These are phyloP conservation scores for Acipenser transmontanus DNA, from an alignment of 2,797 vertebrate genomes.

Conservation along the genomic window DNA sequence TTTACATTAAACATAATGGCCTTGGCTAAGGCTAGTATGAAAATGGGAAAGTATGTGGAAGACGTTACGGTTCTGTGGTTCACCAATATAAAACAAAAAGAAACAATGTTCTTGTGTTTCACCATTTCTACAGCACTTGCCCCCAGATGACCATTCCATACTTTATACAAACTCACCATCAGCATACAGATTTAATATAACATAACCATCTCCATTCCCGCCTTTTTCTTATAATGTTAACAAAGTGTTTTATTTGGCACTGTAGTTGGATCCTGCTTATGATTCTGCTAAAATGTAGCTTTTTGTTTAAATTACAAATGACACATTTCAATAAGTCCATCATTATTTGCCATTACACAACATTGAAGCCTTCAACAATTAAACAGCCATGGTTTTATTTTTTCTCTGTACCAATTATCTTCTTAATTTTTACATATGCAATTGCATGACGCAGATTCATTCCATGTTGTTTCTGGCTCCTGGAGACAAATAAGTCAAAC, in stretches of 20 bases:
- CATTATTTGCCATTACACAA: slow-evolving; percentile 36
- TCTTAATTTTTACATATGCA: slow-evolving; percentile 52
- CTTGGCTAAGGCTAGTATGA: too few species aligned
- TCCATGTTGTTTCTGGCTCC: slow-evolving; percentile 51
- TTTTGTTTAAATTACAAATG: slow-evolving; percentile 1
- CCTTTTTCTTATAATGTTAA: slow-evolving; percentile 23
- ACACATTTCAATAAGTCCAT: slow-evolving; percentile 24
- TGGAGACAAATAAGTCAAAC: slow-evolving; percentile 47
- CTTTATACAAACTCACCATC: too few species aligned
- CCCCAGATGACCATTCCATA: too few species aligned
- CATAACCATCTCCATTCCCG: too few species aligned
- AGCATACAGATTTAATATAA: too few species aligned
- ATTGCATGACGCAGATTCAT: slow-evolving; percentile 44
- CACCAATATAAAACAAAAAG: too few species aligned
- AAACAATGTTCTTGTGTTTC: too few species aligned
- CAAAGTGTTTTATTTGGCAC: slow-evolving; percentile 46
- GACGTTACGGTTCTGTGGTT: too few species aligned
- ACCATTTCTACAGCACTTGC: too few species aligned
- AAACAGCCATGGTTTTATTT: slow-evolving; percentile 41
- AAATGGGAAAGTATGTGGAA: too few species aligned
- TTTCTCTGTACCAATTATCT: slow-evolving; percentile 35
- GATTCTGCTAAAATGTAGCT: slow-evolving; percentile 41
- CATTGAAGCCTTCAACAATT: slow-evolving; percentile 35
- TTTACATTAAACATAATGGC: too few species aligned
- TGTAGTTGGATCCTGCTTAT: slow-evolving; percentile 33